These are phyloP conservation scores for Erpornis zantholeuca DNA, from an alignment of 2,113 vertebrate genomes.

Conservation along the genomic window DNA sequence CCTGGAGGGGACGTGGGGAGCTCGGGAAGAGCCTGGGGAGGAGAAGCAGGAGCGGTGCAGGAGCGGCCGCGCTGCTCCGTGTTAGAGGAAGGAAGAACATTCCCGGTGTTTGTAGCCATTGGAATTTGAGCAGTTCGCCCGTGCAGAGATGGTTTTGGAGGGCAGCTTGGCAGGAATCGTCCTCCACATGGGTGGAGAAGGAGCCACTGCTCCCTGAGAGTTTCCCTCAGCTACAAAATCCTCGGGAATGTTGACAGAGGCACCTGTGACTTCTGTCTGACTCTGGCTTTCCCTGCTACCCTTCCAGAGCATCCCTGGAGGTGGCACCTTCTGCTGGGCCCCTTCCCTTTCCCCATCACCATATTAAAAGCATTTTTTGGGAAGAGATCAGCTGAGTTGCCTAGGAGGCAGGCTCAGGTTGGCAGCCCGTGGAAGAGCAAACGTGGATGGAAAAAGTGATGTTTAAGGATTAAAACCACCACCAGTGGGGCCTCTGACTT, in stretches of 20 bases:
- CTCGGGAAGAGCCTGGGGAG: background rate
- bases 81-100: background rate
- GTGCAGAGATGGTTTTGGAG: background rate
- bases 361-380: too few species aligned
- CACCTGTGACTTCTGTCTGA: background rate
- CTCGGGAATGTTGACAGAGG: background rate
- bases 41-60: accelerated
- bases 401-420: background rate
- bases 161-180: background rate
- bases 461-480: background rate
- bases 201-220: background rate
- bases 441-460: background rate
- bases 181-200: accelerated
- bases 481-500: background rate
- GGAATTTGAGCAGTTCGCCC: background rate
- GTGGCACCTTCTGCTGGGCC: background rate
- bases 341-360: background rate
- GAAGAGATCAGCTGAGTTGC: background rate
- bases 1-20: too few species aligned
- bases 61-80: background rate
- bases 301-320: background rate
- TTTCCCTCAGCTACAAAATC: background rate
- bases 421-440: background rate
- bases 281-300: background rate
- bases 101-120: background rate